Evolutionary conservation across 2,888 invertebrate species (phyloP), one percentile per base, ranked within the genome.

Genomic region (Drosophila ustulata): DNA sequence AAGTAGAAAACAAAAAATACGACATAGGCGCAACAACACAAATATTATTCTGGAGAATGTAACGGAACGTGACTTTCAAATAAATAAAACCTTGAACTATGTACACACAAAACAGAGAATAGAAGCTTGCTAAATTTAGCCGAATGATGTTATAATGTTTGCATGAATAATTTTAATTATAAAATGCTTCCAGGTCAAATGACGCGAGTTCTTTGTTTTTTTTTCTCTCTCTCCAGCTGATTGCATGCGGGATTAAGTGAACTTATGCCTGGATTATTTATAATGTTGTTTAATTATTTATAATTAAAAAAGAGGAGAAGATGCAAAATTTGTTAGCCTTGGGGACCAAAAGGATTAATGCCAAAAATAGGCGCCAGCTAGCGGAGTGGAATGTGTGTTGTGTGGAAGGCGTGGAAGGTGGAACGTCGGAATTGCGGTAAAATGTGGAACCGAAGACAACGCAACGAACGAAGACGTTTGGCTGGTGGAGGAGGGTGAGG

Each of bases 321-420:
- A 32, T 32, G 30, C 32, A 53, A 62, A 47, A 37, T 18, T 26
- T 11, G 37, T 37, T 34, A 7, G 50, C 50, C 30, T 25, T 39
- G 13, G 32, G 25, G 46, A 46, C 45, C 4, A 13, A 57, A 67
- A 67, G 67, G 57, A 65, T 68, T 65, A 49, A 65, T 58, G 30
- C 57, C 52, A 58, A 49, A 68, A 68, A 68, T 71, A 71, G 58
- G n/a, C 53, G 23, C 34, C 52, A 43, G 34, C 23, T 51, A 34
- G 34, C 30, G 18, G 18, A 32, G 32, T 32, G 32, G 32, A 32
- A 32, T 50, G 50, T 45, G 50, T 51, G 39, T 6, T 18, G 8
- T 50, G 49, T 50, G 58, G n/a, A 34, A 13, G 13, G 11, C 32
- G 28, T 18, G 28, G 39, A 3, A 32, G 28, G 25, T 18, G 34